Percentiles rank a stretch among this genome's conserved stretches.
Evolutionary conservation across 2,113 vertebrate genomes (phyloP).

Genomic region (Talpa occidentalis): DNA sequence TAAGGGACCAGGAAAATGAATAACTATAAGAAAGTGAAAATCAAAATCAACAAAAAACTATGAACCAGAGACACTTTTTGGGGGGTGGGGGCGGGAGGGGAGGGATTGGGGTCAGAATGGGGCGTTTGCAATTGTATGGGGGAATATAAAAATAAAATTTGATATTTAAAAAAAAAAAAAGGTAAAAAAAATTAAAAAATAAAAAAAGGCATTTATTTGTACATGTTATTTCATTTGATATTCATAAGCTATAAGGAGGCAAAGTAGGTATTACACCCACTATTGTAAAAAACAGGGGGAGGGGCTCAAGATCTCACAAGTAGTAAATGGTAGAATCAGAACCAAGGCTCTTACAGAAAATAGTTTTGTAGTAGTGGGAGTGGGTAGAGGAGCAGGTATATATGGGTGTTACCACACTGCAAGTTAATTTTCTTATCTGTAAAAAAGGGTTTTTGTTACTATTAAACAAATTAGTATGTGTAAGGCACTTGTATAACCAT

Average conservation of each 20-base stretch:
- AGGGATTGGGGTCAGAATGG: too few species aligned
- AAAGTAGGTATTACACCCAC: neutral
- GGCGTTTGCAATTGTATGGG: too few species aligned
- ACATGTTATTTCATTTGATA: conserved; percentile 33
- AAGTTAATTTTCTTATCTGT: neutral
- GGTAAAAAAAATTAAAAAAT: too few species aligned
- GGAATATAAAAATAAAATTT: too few species aligned
- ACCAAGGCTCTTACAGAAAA: neutral
- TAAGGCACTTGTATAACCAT: neutral
- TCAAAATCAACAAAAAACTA: too few species aligned
- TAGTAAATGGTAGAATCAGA: neutral
- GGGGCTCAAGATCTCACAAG: neutral
- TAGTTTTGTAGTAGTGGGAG: neutral
- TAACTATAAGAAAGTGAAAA: too few species aligned
- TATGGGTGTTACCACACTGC: neutral
- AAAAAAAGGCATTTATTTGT: neutral
- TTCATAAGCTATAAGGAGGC: neutral
- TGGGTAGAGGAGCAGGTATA: neutral
- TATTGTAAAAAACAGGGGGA: neutral
- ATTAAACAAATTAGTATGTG: neutral
- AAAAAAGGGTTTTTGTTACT: neutral
- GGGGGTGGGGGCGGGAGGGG: too few species aligned
- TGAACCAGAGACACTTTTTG: too few species aligned
- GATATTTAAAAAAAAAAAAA: too few species aligned
- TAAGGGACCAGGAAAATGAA: too few species aligned